Conservation (phyloP, 2,797 vertebrate genomes). For the Avahi laniger region DNA sequence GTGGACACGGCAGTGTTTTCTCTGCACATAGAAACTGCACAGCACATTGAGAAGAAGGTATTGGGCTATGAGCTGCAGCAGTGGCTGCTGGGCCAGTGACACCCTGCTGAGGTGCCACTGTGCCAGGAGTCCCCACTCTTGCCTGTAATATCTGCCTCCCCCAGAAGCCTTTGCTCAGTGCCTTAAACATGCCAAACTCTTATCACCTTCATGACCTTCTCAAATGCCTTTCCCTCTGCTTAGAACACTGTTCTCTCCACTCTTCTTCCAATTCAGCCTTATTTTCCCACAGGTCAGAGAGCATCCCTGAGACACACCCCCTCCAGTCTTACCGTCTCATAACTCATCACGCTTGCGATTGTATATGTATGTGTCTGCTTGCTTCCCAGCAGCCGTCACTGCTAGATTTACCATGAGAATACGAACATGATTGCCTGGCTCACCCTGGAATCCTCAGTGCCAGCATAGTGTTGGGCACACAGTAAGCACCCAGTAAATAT, state of each 20-base stretch:
- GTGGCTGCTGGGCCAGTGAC: background rate
- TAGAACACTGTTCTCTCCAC: background rate
- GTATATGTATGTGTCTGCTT: background rate
- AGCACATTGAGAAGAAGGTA: background rate
- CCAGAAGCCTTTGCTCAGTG: background rate
- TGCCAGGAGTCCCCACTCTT: background rate
- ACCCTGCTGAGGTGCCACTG: background rate
- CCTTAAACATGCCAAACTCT: background rate
- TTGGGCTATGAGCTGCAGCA: background rate
- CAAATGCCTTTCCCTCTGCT: background rate
- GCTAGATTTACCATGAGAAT: accelerated
- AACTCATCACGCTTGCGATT: background rate
- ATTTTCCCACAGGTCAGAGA: background rate
- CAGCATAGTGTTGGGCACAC: background rate
- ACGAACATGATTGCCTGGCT: background rate
- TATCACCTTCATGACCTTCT: background rate
- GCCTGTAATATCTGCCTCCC: background rate
- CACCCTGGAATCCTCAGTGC: background rate
- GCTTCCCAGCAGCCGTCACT: background rate
- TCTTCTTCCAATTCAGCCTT: background rate
- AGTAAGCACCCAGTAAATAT: accelerated
- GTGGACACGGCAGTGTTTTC: background rate
- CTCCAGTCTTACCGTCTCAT: background rate
- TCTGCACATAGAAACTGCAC: background rate
- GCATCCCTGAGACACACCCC: accelerated